phyloP scores from a whole-genome alignment of 2,888 invertebrate genomes.

The Reticulitermes lucifugus region DNA sequence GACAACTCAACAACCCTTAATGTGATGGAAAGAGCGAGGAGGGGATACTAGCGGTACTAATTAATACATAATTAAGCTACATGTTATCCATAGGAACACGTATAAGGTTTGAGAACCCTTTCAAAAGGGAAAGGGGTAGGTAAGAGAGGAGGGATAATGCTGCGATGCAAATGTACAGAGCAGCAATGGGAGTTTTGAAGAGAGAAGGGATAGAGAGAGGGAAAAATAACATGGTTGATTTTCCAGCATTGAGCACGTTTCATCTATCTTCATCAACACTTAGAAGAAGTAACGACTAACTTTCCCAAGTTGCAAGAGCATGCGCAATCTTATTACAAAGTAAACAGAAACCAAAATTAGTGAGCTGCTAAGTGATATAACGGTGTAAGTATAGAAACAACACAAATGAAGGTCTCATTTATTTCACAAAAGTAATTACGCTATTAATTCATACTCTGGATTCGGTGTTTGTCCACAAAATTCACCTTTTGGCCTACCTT shows the following conservation, averaged over 20 bases:
- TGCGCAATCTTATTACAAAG: slow-evolving; percentile 17
- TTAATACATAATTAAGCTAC: slow-evolving; percentile 41
- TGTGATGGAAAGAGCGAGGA: slow-evolving; percentile 5
- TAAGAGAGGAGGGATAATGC: background rate
- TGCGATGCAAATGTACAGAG: slow-evolving; percentile 4
- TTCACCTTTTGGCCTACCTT: too few relatives aligned
- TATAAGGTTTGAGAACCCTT: slow-evolving; percentile 27
- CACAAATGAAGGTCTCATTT: too few relatives aligned
- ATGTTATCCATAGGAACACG: slow-evolving; percentile 19
- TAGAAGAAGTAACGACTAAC: background rate
- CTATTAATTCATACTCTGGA: too few relatives aligned
- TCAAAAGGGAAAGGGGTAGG: background rate
- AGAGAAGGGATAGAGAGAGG: background rate
- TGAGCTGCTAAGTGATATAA: background rate
- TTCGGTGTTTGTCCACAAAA: too few relatives aligned
- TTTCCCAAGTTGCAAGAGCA: background rate
- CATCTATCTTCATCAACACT: slow-evolving; percentile 40
- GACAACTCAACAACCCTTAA: background rate
- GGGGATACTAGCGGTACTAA: background rate
- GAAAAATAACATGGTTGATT: slow-evolving; percentile 38
- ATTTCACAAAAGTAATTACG: too few relatives aligned
- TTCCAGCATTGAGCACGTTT: slow-evolving; percentile 33
- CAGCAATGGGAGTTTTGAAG: slow-evolving; percentile 5
- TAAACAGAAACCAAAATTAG: slow-evolving; percentile 30
- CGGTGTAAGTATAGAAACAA: too few relatives aligned